Conservation (phyloP, 2,113 vertebrate genomes). For the Erpornis zantholeuca region DNA sequence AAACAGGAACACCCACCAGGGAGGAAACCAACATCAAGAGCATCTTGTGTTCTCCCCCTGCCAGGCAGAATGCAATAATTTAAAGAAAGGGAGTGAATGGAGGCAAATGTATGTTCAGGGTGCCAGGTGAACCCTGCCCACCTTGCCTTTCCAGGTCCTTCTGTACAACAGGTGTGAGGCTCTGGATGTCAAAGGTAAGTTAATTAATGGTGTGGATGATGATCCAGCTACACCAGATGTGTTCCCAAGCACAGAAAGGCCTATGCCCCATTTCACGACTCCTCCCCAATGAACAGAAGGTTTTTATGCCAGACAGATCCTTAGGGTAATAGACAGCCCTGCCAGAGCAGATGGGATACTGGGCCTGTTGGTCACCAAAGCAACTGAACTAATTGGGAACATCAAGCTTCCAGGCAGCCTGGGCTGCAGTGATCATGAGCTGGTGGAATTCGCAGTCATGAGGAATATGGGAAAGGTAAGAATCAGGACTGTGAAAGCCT, state of each 20-base stretch:
- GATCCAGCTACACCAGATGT: not conserved
- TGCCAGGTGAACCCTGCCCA: not conserved
- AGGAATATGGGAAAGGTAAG: not conserved
- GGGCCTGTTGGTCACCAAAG: not conserved
- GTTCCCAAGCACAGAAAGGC: not conserved
- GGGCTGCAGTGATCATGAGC: not conserved
- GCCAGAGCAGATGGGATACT: not conserved
- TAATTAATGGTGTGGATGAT: not conserved
- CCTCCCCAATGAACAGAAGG: not conserved
- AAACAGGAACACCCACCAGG: not conserved
- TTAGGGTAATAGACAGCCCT: not conserved
- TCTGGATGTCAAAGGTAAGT: not conserved
- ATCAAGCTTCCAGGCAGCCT: not conserved
- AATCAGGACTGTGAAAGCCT: accelerated
- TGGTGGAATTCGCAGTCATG: not conserved
- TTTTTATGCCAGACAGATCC: too few relatives aligned
- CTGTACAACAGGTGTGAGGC: not conserved
- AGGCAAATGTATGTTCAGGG: accelerated
- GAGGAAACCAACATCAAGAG: not conserved
- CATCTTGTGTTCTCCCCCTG: not conserved
- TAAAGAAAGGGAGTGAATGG: not conserved
- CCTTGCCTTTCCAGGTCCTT: not conserved
- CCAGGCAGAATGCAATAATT: not conserved
- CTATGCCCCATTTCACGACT: accelerated
- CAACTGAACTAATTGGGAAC: not conserved